A percentile compares a stretch with the other conserved stretches of the same genome.
phyloP scores from a whole-genome alignment of 2,797 vertebrate species.

The Myioborus melanocephalus region DNA sequence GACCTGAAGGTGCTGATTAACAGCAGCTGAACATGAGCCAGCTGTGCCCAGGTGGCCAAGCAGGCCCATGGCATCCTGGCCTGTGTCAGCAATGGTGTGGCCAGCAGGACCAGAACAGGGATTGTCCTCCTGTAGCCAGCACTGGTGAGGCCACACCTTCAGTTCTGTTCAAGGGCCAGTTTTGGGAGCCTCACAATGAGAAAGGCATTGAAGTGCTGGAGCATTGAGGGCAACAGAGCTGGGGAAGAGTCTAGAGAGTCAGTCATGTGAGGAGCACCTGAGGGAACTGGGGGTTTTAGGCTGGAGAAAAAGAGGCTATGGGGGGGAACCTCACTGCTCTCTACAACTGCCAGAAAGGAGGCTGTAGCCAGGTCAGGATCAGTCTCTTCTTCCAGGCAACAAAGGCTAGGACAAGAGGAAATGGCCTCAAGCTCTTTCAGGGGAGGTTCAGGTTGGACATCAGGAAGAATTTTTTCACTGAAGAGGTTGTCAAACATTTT shows the following conservation, averaged over 20 bases:
- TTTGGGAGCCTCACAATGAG: background rate
- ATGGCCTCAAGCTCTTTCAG: background rate
- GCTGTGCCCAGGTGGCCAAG: background rate
- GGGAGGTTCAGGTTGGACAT: background rate
- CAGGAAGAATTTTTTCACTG: background rate
- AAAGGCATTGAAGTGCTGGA: background rate
- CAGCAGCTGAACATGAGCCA: background rate
- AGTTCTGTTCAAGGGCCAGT: background rate
- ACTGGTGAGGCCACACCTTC: fast-evolving
- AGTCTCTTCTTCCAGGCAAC: background rate
- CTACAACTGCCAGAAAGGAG: background rate
- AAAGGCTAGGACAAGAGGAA: background rate
- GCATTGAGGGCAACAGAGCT: background rate
- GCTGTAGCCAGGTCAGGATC: too few species aligned
- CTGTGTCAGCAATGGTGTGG: background rate
- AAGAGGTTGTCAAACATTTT: background rate
- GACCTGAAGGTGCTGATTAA: fast-evolving
- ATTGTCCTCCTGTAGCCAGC: fast-evolving
- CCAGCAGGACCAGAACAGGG: background rate
- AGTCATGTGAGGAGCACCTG: background rate
- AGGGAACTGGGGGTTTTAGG: background rate
- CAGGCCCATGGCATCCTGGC: background rate
- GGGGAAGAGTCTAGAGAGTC: background rate
- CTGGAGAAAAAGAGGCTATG: background rate
- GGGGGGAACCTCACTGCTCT: background rate